phyloP scores from a whole-genome alignment of 2,888 invertebrate species.

The Ormyrus nitidulus region DNA sequence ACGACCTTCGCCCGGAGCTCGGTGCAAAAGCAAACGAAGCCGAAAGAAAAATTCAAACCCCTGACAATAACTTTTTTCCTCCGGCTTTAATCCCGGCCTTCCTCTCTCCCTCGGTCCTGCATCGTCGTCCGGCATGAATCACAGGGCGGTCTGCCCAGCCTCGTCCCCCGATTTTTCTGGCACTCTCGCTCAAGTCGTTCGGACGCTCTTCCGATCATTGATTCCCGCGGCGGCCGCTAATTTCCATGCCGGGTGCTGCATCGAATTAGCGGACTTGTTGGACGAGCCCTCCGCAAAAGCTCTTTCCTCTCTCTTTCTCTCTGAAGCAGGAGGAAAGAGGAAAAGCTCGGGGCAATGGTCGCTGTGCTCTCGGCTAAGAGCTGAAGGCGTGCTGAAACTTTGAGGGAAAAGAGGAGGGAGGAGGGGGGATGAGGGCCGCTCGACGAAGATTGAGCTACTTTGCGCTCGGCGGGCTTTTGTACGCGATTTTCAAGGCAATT shows the following conservation, averaged over 20 bases:
- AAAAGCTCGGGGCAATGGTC: background rate
- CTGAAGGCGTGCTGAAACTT: slow-evolving; percentile 49
- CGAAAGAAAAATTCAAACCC: too few species aligned
- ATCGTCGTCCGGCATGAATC: slow-evolving; percentile 1
- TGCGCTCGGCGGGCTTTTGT: slow-evolving; percentile 32
- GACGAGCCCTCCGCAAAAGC: slow-evolving; percentile 1
- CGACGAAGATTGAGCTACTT: slow-evolving; percentile 52
- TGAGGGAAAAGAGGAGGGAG: background rate
- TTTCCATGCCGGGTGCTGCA: slow-evolving; percentile 45
- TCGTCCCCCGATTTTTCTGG: background rate
- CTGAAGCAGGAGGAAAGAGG: too few species aligned
- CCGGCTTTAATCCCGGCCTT: background rate
- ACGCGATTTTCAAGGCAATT: slow-evolving; percentile 54
- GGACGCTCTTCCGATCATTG: slow-evolving; percentile 38
- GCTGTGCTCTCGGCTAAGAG: slow-evolving; percentile 16
- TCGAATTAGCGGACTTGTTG: slow-evolving; percentile 41
- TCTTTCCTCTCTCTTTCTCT: background rate
- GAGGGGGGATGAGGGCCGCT: background rate
- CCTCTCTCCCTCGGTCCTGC: background rate
- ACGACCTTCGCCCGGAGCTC: too few species aligned
- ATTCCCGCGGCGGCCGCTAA: slow-evolving; percentile 43
- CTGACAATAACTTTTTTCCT: background rate
- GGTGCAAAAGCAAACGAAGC: too few species aligned
- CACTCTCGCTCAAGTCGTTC: background rate
- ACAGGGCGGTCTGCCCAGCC: background rate